A percentile compares a stretch with the other conserved stretches of the same genome.
These are phyloP conservation scores for Hippocampus comes DNA, from an alignment of 2,113 vertebrate genomes.

Conservation along the genomic window DNA sequence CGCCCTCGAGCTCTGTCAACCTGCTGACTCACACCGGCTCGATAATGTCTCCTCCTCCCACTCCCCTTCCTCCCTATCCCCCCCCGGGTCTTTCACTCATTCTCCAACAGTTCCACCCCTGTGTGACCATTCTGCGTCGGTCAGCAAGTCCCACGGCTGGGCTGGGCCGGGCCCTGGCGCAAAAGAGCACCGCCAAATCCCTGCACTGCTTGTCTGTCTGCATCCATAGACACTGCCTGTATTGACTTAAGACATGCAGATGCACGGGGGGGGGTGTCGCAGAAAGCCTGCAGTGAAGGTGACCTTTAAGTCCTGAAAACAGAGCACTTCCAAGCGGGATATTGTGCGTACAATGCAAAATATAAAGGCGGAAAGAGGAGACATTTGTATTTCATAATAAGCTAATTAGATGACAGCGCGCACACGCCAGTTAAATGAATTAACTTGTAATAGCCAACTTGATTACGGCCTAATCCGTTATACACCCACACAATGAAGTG, in stretches of 20 bases:
- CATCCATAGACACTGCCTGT: conserved; percentile 18
- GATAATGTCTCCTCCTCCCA: conserved; percentile 57
- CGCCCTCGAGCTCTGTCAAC: conserved; percentile 61
- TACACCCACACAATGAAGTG: conserved; percentile 26
- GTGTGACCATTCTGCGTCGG: conserved; percentile 53
- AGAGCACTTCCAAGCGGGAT: not conserved
- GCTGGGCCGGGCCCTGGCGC: conserved; percentile 40
- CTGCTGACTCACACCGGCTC: conserved; percentile 75
- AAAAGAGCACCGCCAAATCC: conserved; percentile 38
- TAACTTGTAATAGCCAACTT: conserved; percentile 56
- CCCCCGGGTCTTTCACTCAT: conserved; percentile 21
- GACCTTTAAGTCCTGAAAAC: conserved; percentile 4
- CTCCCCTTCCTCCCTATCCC: conserved; percentile 25
- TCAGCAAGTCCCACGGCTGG: conserved; percentile 57
- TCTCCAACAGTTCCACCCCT: conserved; percentile 39
- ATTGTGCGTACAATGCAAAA: not conserved
- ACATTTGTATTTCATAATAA: not conserved
- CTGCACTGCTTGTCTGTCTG: conserved; percentile 22
- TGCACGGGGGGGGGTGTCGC: not conserved
- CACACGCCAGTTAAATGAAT: conserved; percentile 32
- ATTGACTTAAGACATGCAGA: conserved; percentile 16
- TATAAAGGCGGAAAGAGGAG: not conserved
- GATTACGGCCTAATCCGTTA: conserved; percentile 62
- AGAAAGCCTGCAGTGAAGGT: conserved; percentile 10
- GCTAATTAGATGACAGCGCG: not conserved